phyloP scores from a whole-genome alignment of 2,113 vertebrate genomes.

The Myrmecophaga tridactyla region DNA sequence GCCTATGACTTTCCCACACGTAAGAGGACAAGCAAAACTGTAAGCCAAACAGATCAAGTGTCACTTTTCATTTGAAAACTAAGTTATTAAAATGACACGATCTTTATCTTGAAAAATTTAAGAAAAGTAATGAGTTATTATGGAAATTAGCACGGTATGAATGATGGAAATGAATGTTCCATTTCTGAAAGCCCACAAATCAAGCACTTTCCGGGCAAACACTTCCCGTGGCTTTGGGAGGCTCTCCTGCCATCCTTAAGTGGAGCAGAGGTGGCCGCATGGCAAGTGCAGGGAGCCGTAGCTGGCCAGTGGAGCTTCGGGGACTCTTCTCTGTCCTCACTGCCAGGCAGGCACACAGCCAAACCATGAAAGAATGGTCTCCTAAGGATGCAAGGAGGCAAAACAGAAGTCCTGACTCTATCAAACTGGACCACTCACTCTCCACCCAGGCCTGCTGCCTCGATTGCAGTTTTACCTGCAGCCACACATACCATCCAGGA shows the following conservation, averaged over 20 bases:
- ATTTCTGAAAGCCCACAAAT: not conserved
- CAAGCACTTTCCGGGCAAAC: not conserved
- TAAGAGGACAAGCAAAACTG: not conserved
- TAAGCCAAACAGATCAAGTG: not conserved
- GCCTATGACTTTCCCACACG: accelerated
- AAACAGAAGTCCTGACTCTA: accelerated
- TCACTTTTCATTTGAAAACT: not conserved
- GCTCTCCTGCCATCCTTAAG: too few relatives aligned
- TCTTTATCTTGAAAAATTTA: not conserved
- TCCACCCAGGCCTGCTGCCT: too few relatives aligned
- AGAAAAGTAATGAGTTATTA: not conserved
- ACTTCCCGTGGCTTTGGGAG: too few relatives aligned
- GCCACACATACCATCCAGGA: too few relatives aligned
- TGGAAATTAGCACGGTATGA: not conserved
- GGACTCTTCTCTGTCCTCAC: too few relatives aligned
- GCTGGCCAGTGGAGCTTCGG: too few relatives aligned
- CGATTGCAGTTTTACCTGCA: too few relatives aligned
- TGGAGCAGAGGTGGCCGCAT: not conserved
- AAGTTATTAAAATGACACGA: not conserved
- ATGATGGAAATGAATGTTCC: accelerated
- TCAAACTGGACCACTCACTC: accelerated
- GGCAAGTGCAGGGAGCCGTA: too few relatives aligned
- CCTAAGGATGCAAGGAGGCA: accelerated
- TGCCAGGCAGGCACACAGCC: too few relatives aligned
- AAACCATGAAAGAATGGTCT: accelerated